phyloP scores from a whole-genome alignment of 1,140 invertebrate species.

The Temnothorax curvispinosus region DNA sequence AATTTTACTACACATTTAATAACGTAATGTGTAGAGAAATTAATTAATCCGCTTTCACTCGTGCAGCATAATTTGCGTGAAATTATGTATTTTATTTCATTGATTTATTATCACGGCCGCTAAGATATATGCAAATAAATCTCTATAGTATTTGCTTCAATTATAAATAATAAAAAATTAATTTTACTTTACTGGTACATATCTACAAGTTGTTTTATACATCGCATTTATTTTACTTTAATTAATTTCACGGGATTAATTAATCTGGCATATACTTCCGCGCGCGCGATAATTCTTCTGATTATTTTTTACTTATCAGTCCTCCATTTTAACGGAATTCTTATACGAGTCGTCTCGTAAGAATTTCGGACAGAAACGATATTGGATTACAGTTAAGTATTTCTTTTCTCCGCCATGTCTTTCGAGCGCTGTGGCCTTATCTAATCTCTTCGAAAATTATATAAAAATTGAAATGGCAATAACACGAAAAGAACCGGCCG shows the following conservation, averaged over 20 bases:
- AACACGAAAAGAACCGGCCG: conserved; percentile 19
- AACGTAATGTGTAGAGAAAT: not conserved
- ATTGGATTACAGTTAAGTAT: not conserved
- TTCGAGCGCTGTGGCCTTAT: conserved; percentile 57
- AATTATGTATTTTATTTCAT: too few relatives aligned
- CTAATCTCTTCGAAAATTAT: conserved; percentile 65
- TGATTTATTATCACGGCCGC: too few relatives aligned
- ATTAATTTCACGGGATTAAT: not conserved
- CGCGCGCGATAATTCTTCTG: not conserved
- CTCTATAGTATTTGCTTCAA: not conserved
- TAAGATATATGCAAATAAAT: not conserved
- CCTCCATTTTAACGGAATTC: not conserved
- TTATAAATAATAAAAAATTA: not conserved
- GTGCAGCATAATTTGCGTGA: not conserved
- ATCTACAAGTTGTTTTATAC: not conserved
- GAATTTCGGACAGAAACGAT: not conserved
- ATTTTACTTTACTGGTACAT: not conserved
- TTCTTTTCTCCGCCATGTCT: not conserved
- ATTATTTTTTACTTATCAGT: not conserved
- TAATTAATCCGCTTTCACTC: not conserved
- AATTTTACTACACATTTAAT: not conserved
- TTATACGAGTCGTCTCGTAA: too few relatives aligned
- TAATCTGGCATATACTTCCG: not conserved
- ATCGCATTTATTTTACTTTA: not conserved
- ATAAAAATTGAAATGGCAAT: conserved; percentile 63